A percentile compares a stretch with the other conserved stretches of the same genome.
Conservation (phyloP, 2,888 invertebrate species). For the Eupeodes luniger region DNA sequence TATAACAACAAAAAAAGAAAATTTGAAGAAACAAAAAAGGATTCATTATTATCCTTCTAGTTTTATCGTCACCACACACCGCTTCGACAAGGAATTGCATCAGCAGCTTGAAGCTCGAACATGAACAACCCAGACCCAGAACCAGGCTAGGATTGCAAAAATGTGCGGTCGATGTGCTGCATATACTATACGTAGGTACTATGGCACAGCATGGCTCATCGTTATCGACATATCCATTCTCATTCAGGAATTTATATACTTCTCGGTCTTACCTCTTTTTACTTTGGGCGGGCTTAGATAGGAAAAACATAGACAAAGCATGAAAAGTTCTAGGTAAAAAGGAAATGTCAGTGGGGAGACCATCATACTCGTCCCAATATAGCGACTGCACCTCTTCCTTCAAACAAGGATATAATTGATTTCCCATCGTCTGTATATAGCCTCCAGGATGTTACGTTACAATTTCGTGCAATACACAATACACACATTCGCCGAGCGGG, state of each 20-base stretch:
- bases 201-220: slow-evolving; percentile 17
- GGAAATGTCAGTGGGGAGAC: too few species aligned
- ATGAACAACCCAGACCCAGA: neutral
- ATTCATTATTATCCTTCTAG: slow-evolving; percentile 56
- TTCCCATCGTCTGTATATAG: slow-evolving; percentile 54
- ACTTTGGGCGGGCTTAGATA: slow-evolving; percentile 14
- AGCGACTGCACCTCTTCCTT: neutral
- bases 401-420: slow-evolving; percentile 70
- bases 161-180: slow-evolving; percentile 47
- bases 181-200: neutral
- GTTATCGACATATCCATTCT: slow-evolving; percentile 27
- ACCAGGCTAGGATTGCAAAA: slow-evolving; percentile 26
- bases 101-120: too few species aligned
- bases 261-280: slow-evolving; percentile 33
- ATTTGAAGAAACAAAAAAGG: slow-evolving; percentile 4
- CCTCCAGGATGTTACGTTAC: slow-evolving; percentile 66
- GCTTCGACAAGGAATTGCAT: neutral
- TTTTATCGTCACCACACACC: slow-evolving; percentile 37
- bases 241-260: slow-evolving; percentile 44
- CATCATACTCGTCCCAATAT: neutral
- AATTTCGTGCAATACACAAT: slow-evolving; percentile 42
- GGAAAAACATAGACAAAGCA: slow-evolving; percentile 22
- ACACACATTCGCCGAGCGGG: slow-evolving; percentile 37
- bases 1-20: neutral
- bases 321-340: neutral